Percentiles rank a stretch among this genome's conserved stretches.
phyloP scores from a whole-genome alignment of 2,113 vertebrate genomes.

The Oncorhynchus clarkii region DNA sequence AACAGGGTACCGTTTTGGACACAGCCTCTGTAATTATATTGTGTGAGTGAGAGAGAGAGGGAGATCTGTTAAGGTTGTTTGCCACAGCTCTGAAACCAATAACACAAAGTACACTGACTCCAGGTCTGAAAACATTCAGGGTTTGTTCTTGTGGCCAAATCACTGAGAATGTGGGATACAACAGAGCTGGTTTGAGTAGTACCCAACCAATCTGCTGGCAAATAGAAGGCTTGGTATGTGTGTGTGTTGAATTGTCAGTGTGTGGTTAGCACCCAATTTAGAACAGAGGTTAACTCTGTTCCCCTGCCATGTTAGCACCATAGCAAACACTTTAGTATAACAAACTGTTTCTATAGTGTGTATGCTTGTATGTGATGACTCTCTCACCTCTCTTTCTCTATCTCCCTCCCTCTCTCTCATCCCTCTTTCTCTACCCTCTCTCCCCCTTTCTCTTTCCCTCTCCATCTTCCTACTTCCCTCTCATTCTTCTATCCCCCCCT shows the following conservation, averaged over 20 bases:
- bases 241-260: neutral
- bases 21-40: slow-evolving; percentile 32
- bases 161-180: slow-evolving; percentile 1
- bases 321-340: no score
- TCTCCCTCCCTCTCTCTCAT: neutral
- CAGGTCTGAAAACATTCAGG: slow-evolving; percentile 27
- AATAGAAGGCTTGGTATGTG: neutral
- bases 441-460: neutral
- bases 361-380: slow-evolving; percentile 17
- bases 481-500: slow-evolving; percentile 6
- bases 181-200: slow-evolving; percentile 7
- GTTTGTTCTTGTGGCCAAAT: slow-evolving; percentile 14
- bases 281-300: no score
- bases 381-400: slow-evolving; percentile 2
- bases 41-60: neutral
- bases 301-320: no score
- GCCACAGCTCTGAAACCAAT: slow-evolving; percentile 54
- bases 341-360: neutral
- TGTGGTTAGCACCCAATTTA: no score
- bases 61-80: slow-evolving; percentile 37
- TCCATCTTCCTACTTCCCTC: neutral
- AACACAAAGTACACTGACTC: slow-evolving; percentile 26
- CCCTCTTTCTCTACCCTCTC: neutral
- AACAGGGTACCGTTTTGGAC: slow-evolving; percentile 1
- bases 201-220: slow-evolving; percentile 34